Conservation (phyloP, 2,797 vertebrate genomes). For the Sternarchorhynchus goeldii region DNA sequence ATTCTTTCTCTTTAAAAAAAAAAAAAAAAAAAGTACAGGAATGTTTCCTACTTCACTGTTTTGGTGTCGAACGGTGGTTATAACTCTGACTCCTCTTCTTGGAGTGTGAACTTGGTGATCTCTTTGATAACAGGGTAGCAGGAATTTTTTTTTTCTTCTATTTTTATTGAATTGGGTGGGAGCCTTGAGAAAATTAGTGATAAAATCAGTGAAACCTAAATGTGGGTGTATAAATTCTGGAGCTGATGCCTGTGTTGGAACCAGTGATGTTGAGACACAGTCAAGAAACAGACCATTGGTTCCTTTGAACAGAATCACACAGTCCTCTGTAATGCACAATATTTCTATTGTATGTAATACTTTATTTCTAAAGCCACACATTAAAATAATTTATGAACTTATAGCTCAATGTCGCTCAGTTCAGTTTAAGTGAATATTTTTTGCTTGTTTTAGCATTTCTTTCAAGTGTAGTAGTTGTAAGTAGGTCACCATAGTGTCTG, state of each 20-base stretch:
- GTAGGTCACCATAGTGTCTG: too few relatives aligned
- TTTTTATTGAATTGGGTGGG: neutral
- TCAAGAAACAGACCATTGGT: neutral
- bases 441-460: too few relatives aligned
- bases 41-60: too few relatives aligned
- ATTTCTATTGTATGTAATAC: neutral
- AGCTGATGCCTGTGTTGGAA: neutral
- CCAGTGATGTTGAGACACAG: neutral
- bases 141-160: neutral
- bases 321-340: neutral
- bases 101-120: neutral
- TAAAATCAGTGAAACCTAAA: neutral
- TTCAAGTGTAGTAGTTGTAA: too few relatives aligned
- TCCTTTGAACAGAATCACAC: neutral
- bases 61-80: neutral
- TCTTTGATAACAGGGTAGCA: neutral
- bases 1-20: neutral
- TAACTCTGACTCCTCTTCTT: neutral
- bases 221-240: neutral
- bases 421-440: neutral
- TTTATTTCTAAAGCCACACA: neutral
- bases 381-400: too few relatives aligned
- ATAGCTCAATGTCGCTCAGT: neutral
- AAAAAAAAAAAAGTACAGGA: too few relatives aligned
- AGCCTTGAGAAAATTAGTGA: neutral